Evolutionary conservation across 2,888 invertebrate genomes (phyloP).

Genomic region (Drosophila nr. perissopoda): DNA sequence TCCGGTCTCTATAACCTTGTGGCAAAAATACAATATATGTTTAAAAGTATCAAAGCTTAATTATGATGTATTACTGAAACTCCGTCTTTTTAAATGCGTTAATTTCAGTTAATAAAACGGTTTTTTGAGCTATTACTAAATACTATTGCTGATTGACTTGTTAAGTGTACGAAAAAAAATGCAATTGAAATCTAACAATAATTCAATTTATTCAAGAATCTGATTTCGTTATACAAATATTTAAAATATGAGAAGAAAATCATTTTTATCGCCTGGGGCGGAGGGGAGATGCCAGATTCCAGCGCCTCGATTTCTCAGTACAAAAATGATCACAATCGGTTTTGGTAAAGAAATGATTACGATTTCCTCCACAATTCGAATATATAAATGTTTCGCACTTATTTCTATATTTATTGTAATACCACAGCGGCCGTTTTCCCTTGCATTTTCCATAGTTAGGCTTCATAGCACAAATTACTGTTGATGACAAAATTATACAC

Average conservation of each 20-base stretch:
- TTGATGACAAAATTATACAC: background rate
- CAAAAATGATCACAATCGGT: constrained; percentile 36
- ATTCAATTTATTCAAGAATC: background rate
- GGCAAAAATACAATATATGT: background rate
- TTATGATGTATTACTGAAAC: background rate
- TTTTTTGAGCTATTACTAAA: background rate
- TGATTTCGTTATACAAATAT: background rate
- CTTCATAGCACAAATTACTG: constrained; percentile 33
- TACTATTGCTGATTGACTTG: background rate
- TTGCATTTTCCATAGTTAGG: constrained; percentile 37
- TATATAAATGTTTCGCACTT: constrained; percentile 36
- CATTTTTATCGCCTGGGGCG: background rate
- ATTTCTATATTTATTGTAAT: constrained; percentile 6
- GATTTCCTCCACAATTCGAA: constrained; percentile 52
- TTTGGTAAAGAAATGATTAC: constrained; percentile 40
- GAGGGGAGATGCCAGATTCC: background rate
- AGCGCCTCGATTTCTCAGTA: background rate
- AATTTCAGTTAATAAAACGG: background rate
- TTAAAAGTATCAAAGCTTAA: background rate
- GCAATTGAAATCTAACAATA: background rate
- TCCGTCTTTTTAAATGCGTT: constrained; percentile 1
- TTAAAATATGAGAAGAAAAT: background rate
- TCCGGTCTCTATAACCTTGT: background rate
- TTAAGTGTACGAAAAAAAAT: background rate
- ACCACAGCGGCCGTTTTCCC: constrained; percentile 39